Base-by-base conservation (phyloP, 1,140 invertebrate genomes). In the Caerostris darwini region DNA sequence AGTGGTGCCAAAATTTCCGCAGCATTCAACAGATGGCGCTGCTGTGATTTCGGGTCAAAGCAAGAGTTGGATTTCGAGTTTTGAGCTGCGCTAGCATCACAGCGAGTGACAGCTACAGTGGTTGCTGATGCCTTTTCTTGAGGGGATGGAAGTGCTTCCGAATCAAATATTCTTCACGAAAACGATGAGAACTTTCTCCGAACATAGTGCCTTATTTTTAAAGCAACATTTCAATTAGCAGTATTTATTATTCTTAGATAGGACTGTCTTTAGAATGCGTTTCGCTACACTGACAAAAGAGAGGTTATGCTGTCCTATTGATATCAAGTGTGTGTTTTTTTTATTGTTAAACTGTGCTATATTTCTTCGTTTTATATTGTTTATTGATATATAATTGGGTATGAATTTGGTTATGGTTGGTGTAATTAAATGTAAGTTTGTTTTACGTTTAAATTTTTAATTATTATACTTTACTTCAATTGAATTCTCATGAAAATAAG, bases 11-110 rank as follows among this genome's bases (percentile, higher is more conserved):
- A 57, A 58, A 19, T 19, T 57, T 57, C n/a, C n/a, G 57, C 7
- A 3, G 17, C 10, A 69, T 54, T 89, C 64, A 89, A 89, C 64
- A 89, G 87, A 89, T 89, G 87, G 87, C 87, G 87, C 87, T 89
- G 61, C 64, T 69, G 50, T 17, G 7, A 53, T 53, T 89, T 69
- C 50, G 53, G 87, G 87, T 89, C 87, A 89, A 7, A 58, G 64
- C 87, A 89, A 89, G 87, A 64, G 64, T 89, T 89, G 50, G 53
- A 67, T 69, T 67, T n/a, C 12, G 61, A 69, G 87, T 89, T 89
- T 69, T 57, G 87, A 89, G 87, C 87, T 69, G 87, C 87, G 87
- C 87, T 69, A 89, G 64, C 58, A n/a, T 7, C 14, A 67, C 53
- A 77, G 71, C 34, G 14, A 53, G 34, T 77, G 82, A 85, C 82